phyloP scores from a whole-genome alignment of 2,113 vertebrate genomes.

The Nanorana parkeri region DNA sequence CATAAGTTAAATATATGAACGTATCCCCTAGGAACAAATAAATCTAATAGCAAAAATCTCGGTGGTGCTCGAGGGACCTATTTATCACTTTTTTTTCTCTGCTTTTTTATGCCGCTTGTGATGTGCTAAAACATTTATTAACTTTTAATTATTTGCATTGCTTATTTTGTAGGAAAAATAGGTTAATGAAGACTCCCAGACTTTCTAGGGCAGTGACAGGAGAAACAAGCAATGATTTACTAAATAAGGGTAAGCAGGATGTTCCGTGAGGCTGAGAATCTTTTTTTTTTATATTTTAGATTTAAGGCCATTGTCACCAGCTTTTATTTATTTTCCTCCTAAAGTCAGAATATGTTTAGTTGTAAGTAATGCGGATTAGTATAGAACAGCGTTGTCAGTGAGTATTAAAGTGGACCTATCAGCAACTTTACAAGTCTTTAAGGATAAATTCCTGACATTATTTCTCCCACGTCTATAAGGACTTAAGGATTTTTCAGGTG shows the following conservation, averaged over 20 bases:
- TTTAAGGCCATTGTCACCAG: too few species aligned
- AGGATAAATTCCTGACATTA: too few species aligned
- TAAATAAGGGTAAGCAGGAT: neutral
- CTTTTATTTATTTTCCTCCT: too few species aligned
- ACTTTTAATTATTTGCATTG: constrained; percentile 39
- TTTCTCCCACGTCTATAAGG: too few species aligned
- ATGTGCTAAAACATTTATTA: constrained; percentile 17
- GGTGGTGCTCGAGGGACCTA: constrained; percentile 15
- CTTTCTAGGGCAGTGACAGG: neutral
- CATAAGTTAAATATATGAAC: constrained; percentile 48
- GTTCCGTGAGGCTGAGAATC: neutral
- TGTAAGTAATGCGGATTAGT: too few species aligned
- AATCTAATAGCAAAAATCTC: constrained; percentile 26
- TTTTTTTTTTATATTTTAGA: too few species aligned
- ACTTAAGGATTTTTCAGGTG: too few species aligned
- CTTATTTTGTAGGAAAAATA: constrained; percentile 26
- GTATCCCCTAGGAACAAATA: constrained; percentile 41
- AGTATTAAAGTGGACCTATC: too few species aligned
- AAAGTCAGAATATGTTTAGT: too few species aligned
- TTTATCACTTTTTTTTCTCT: constrained; percentile 32
- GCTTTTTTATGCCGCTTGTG: neutral
- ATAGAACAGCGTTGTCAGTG: too few species aligned
- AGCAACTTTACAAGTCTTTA: too few species aligned
- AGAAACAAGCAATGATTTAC: constrained; percentile 9
- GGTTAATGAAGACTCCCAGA: constrained; percentile 15